A percentile compares a stretch with the other conserved stretches of the same genome.
phyloP scores from a whole-genome alignment of 2,888 invertebrate species.

The Ophonus ardosiacus region DNA sequence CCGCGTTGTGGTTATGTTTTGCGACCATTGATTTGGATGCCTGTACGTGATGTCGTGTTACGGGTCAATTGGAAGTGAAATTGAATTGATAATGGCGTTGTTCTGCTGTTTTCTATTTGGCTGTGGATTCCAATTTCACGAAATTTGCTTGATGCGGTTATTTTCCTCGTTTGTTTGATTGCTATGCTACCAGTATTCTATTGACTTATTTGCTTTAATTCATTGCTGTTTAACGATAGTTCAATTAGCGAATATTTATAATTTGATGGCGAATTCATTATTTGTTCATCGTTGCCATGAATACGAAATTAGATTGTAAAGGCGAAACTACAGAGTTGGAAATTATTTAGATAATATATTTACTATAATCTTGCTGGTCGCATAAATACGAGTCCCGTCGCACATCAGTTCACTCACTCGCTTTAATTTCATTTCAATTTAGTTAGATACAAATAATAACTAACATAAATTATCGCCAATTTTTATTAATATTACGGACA shows the following conservation, averaged over 20 bases:
- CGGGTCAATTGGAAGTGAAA: constrained; percentile 52
- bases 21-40: constrained; percentile 54
- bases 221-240: not conserved
- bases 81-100: constrained; percentile 48
- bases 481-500: too few species aligned
- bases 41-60: constrained; percentile 51
- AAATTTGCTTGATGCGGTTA: constrained; percentile 21
- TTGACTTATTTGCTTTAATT: constrained; percentile 16
- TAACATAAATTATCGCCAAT: too few species aligned
- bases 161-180: constrained; percentile 27
- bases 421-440: too few species aligned
- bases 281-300: not conserved
- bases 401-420: too few species aligned
- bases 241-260: not conserved
- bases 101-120: constrained; percentile 24
- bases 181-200: constrained; percentile 16
- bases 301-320: too few species aligned
- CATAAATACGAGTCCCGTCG: too few species aligned
- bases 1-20: constrained; percentile 36
- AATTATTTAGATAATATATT: too few species aligned
- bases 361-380: too few species aligned
- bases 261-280: not conserved
- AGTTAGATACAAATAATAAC: too few species aligned
- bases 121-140: constrained; percentile 8
- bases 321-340: too few species aligned